Conservation (phyloP, 2,113 vertebrate species). For the Arenaria interpres region DNA sequence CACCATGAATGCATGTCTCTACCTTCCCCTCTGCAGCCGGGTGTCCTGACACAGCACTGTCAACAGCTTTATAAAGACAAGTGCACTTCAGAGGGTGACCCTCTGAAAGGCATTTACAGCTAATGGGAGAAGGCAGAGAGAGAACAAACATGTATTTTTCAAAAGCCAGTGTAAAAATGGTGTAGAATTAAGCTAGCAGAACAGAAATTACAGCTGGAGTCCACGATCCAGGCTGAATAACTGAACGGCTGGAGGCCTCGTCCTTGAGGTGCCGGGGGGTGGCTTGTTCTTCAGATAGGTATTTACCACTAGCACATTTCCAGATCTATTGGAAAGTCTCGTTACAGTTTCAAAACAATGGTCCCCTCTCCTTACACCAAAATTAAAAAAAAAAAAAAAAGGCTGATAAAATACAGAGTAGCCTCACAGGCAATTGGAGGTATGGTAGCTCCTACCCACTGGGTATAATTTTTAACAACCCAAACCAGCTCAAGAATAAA, state of each 20-base stretch:
- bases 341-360: slow-evolving; percentile 31
- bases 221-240: background rate
- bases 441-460: slow-evolving; percentile 55
- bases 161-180: slow-evolving; percentile 10
- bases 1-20: background rate
- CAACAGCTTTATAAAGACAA: background rate
- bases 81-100: background rate
- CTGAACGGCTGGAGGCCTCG: slow-evolving; percentile 39
- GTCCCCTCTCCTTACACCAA: background rate
- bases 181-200: background rate
- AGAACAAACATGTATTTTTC: background rate
- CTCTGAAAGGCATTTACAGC: slow-evolving; percentile 36
- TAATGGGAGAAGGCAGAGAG: background rate
- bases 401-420: slow-evolving; percentile 1
- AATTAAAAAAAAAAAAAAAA: background rate
- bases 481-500: slow-evolving; percentile 60
- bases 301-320: slow-evolving; percentile 7
- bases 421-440: slow-evolving; percentile 28
- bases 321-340: background rate
- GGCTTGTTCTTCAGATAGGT: background rate
- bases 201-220: slow-evolving; percentile 32
- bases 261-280: background rate
- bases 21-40: background rate
- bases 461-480: slow-evolving; percentile 60
- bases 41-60: background rate